These are phyloP conservation scores for human (Homo sapiens) DNA, from an alignment of 2,113 vertebrate species.

Conservation along the genomic window DNA sequence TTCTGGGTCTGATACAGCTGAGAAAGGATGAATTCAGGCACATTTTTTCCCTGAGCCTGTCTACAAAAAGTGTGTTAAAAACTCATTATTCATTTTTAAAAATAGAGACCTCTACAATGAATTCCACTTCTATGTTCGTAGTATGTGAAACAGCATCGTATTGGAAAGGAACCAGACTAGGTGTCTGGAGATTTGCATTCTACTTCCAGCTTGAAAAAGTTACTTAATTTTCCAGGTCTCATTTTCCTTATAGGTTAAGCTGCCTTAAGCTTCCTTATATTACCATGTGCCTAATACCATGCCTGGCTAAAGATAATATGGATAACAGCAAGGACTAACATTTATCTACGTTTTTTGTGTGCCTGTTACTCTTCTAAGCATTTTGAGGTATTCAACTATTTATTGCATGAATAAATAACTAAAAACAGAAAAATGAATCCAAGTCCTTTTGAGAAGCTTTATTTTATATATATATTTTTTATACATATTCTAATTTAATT, in stretches of 20 bases:
- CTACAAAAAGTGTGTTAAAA: conserved; percentile 70
- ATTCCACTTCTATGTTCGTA: neutral
- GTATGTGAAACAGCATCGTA: neutral
- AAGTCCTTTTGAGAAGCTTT: neutral
- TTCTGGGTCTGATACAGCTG: conserved; percentile 61
- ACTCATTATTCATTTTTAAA: conserved; percentile 75
- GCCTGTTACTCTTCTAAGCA: neutral
- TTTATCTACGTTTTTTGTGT: neutral
- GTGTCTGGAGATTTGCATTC: conserved; percentile 42
- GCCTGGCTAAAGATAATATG: neutral
- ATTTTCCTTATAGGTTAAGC: neutral
- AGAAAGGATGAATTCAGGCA: conserved; percentile 62
- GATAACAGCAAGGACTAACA: neutral
- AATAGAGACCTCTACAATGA: conserved; percentile 64
- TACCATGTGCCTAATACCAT: neutral
- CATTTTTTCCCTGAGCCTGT: conserved; percentile 49
- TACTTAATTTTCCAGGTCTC: conserved; percentile 16
- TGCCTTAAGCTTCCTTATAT: neutral
- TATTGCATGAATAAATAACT: neutral
- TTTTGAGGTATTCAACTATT: neutral
- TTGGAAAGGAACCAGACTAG: conserved; percentile 49
- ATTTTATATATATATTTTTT: neutral
- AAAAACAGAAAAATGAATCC: neutral
- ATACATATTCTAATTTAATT: neutral
- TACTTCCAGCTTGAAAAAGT: conserved; percentile 40